Base-by-base conservation (phyloP, 2,113 vertebrate species). In the Ceyx cyanopectus region DNA sequence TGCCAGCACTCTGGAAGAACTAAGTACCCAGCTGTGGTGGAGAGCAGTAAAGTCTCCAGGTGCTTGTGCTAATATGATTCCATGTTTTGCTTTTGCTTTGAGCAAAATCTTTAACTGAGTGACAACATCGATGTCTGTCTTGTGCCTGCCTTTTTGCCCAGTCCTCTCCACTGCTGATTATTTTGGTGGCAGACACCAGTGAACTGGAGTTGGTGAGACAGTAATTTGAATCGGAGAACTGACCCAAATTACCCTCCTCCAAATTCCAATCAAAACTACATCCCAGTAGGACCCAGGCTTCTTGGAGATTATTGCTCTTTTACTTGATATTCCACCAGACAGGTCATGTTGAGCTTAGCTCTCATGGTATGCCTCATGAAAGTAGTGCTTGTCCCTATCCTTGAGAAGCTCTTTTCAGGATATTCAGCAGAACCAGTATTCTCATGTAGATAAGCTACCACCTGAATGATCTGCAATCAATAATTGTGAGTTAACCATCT, bases 1-100 rank as follows among this genome's bases (percentile, higher is more conserved):
- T 93, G 66, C 89, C 91, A 86, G 12, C 91, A 90, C 81, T 90
- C 77, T 88, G 79, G 89, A 95, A 89, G 92, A 93, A 43, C 85
- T 93, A 81, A 73, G 68, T 93, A 60, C 81, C 69, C 84, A 81
- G 66, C 86, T 93, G 70, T 89, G 81, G 66, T 90, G 83, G 77
- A 88, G 53, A 93, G 50, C 89, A 90, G 45, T 90, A 54, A 90
- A 93, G 76, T 90, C 74, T 84, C 77, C 86, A 89, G 81, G 93
- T 96, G 83, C 92, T 92, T 93, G 40, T 92, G 83, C 90, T 75
- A 61, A 63, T 84, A 78, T 6, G 10, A 57, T 81, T 90, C 48
- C 53, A 32, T 75, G 66, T 89, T 92, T 92, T 89, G 72, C 86
- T 90, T 92, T 88, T 70, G 65, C 45, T 88, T 46, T 86, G 57